Percentiles rank a stretch among this genome's conserved stretches.
Conservation (phyloP, 2,113 vertebrate genomes). For the Amphilophus citrinellus region DNA sequence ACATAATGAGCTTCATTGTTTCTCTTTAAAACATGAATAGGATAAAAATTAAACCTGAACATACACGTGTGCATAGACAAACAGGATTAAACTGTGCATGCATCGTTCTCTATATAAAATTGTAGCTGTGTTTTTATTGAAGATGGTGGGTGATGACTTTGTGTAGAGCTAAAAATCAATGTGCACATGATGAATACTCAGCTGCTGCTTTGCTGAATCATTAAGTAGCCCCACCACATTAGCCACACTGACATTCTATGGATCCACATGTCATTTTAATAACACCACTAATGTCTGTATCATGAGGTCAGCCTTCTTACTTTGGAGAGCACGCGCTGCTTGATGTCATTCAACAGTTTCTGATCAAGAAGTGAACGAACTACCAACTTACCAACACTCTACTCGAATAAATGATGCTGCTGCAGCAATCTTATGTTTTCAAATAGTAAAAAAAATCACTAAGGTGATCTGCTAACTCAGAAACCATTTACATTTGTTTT, state of each 20-base stretch:
- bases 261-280: not conserved
- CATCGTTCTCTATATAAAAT: not conserved
- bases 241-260: slow-evolving; percentile 3
- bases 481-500: too few species aligned
- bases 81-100: not conserved
- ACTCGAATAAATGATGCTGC: not conserved
- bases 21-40: too few species aligned
- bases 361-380: accelerated
- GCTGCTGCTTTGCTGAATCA: slow-evolving; percentile 5
- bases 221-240: slow-evolving; percentile 1
- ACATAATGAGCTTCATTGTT: too few species aligned
- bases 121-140: not conserved
- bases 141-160: not conserved
- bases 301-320: not conserved
- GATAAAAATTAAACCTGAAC: not conserved
- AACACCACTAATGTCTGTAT: slow-evolving; percentile 9
- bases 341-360: not conserved
- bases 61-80: not conserved
- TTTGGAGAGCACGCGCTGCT: not conserved
- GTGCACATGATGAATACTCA: not conserved
- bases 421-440: not conserved
- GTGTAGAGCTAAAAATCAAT: slow-evolving; percentile 20
- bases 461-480: too few species aligned
- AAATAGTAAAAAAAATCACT: not conserved
- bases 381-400: too few species aligned